These are phyloP conservation scores for Leptinotarsa defecta DNA, from an alignment of 1,140 invertebrate species.

Conservation along the genomic window DNA sequence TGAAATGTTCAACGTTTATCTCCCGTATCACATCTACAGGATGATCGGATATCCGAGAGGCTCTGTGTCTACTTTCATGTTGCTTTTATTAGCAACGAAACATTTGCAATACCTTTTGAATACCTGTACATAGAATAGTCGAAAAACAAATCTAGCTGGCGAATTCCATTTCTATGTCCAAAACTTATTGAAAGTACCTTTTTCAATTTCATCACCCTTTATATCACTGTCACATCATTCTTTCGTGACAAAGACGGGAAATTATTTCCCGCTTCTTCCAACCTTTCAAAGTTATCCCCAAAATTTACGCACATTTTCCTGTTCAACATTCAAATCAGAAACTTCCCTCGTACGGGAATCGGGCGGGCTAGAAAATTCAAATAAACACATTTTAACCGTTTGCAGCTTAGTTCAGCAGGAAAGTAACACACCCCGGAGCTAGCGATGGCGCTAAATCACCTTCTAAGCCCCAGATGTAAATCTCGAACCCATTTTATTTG, in stretches of 20 bases:
- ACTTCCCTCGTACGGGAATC: slow-evolving; percentile 7
- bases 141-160: neutral
- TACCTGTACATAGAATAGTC: neutral
- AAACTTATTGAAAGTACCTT: too few relatives aligned
- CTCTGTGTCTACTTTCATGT: too few relatives aligned
- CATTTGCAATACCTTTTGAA: neutral
- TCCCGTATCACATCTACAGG: too few relatives aligned
- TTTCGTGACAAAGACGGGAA: neutral
- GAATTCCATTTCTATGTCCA: too few relatives aligned
- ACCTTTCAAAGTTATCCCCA: neutral
- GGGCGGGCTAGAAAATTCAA: slow-evolving; percentile 43
- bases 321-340: slow-evolving; percentile 15
- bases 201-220: neutral
- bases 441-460: slow-evolving; percentile 43
- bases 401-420: slow-evolving; percentile 41
- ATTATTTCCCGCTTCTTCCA: slow-evolving; percentile 2
- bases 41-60: too few relatives aligned
- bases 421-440: slow-evolving; percentile 34
- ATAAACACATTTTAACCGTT: slow-evolving; percentile 49
- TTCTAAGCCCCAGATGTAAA: slow-evolving; percentile 48
- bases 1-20: too few relatives aligned
- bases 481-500: slow-evolving; percentile 53
- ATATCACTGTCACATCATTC: neutral
- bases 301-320: slow-evolving; percentile 28
- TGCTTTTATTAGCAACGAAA: too few relatives aligned